Evolutionary conservation across 2,888 invertebrate species (phyloP).

Genomic region (Cotesia congregata): DNA sequence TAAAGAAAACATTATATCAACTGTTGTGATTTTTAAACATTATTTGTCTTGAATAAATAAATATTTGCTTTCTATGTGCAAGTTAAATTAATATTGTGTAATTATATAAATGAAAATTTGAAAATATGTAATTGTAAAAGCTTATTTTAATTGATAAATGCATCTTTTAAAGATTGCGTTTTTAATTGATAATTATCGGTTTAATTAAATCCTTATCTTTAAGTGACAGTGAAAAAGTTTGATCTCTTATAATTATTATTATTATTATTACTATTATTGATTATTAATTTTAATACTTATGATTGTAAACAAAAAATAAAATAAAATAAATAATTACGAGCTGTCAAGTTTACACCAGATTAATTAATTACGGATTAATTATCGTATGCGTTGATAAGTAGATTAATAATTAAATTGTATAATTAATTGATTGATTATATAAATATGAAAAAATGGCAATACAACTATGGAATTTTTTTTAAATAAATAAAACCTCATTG

Average conservation of each 20-base stretch:
- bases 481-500: neutral
- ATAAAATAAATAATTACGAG: neutral
- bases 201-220: conserved; percentile 47
- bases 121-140: neutral
- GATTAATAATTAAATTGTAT: neutral
- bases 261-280: conserved; percentile 19
- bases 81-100: neutral
- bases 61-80: neutral
- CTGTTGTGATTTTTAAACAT: conserved; percentile 4
- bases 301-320: neutral
- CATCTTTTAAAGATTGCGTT: neutral
- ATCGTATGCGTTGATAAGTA: conserved; percentile 3
- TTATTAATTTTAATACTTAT: conserved; percentile 18
- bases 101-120: neutral
- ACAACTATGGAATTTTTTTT: neutral
- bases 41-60: neutral
- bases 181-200: conserved; percentile 11
- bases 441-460: neutral
- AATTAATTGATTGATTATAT: neutral
- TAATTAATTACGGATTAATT: neutral
- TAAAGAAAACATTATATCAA: conserved; percentile 2
- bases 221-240: conserved; percentile 61
- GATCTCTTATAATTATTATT: conserved; percentile 60
- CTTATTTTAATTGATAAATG: neutral
- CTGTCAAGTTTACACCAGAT: neutral